A percentile compares a stretch with the other conserved stretches of the same genome.
Evolutionary conservation across 2,888 invertebrate species (phyloP).

Genomic region (Fissipunctia ypsillon): DNA sequence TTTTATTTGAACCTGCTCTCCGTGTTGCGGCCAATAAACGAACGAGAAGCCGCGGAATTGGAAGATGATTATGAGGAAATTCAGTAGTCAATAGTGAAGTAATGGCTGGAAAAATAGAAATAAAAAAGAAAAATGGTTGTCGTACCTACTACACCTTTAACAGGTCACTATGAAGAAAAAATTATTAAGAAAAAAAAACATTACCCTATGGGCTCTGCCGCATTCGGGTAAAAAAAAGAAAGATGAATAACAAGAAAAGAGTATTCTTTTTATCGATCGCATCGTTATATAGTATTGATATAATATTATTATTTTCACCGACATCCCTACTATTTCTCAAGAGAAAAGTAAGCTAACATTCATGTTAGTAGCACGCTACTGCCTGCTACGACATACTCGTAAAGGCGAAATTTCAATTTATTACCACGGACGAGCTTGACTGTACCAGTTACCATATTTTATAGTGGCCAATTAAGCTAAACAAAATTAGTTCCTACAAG

Average conservation of each 20-base stretch:
- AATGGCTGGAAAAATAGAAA: background rate
- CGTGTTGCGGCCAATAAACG: background rate
- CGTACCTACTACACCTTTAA: no score
- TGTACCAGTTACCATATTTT: background rate
- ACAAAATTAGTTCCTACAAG: slow-evolving; percentile 45
- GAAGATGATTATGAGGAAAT: slow-evolving; percentile 12
- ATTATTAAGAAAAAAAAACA: background rate
- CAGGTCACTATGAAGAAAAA: background rate
- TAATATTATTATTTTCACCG: background rate
- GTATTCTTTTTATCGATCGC: background rate
- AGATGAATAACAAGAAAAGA: background rate
- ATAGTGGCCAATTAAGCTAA: slow-evolving; percentile 34
- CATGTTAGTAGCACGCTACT: no score
- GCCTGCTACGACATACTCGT: background rate
- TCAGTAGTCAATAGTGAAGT: background rate
- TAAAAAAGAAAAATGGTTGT: background rate
- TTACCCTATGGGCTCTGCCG: background rate
- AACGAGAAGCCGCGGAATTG: background rate
- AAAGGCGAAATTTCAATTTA: background rate
- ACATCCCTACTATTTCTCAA: background rate
- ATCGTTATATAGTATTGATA: background rate
- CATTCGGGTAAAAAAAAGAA: background rate
- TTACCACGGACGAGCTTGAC: slow-evolving; percentile 14
- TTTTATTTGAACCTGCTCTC: background rate
- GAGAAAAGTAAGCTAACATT: background rate